Evolutionary conservation across 2,888 invertebrate genomes (phyloP), one percentile per base, ranked within the genome.

Genomic region (Empis livida): DNA sequence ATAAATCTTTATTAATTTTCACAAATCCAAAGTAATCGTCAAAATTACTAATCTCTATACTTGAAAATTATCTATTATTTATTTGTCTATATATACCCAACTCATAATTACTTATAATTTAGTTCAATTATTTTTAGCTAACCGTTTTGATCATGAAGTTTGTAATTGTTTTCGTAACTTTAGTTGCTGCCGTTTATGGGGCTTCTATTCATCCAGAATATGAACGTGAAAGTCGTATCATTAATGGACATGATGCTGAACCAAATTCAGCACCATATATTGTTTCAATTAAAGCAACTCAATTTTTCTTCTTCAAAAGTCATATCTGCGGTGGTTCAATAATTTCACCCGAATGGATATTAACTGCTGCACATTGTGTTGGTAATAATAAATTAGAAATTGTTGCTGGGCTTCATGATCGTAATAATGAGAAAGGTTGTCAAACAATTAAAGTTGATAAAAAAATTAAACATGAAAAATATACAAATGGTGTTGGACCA

Each of bases 281-380:
- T 41, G 65, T 71, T 2, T 72, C 73, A 2, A n/a, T 41, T 5
- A 20, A 41, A 41, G 13, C 41, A n/a, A n/a, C 20, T 6, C 9
- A 14, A n/a, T 27, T 20, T n/a, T 9, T 27, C 1, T 8, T 41
- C 2, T 45, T 73, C 43, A 38, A 59, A 54, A 23, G 61, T 2
- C 73, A 73, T 55, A 55, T 59, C 16, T 74, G 74, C 44, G 73
- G 72, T 14, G 73, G 70, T 11, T 64, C 71, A 41, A 64, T 74
- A 54, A 54, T 74, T 45, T 48, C 27, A 51, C 57, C 63, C 31
- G 53, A 59, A 0, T 67, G 64, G 63, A 51, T 74, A 15, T 6
- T 73, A 4, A 74, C 73, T 3, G 68, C 68, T 13, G 67, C 59
- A 5, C 67, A 67, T 41, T 67, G 67, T 53, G 57, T 67, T 42